These are phyloP conservation scores for Lasioglossum leucozonium DNA, from an alignment of 2,888 invertebrate genomes.

Conservation along the genomic window DNA sequence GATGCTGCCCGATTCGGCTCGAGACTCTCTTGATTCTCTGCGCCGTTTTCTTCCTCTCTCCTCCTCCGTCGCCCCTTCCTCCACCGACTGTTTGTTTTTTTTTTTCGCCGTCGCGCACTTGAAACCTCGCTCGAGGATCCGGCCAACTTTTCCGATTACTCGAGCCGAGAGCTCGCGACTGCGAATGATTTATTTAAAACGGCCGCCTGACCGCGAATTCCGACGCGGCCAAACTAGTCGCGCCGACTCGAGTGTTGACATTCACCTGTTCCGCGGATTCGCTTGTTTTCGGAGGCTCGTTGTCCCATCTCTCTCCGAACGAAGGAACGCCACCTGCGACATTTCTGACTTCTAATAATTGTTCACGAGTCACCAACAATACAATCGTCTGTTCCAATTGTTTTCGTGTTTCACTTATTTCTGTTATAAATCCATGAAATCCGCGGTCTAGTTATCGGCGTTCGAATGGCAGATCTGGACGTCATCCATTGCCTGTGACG, in stretches of 20 bases:
- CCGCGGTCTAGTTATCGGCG: too few species aligned
- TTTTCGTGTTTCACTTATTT: neutral
- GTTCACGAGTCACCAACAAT: neutral
- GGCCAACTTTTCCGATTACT: constrained; percentile 21
- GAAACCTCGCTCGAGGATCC: constrained; percentile 14
- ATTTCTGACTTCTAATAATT: neutral
- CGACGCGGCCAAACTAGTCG: neutral
- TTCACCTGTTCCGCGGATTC: neutral
- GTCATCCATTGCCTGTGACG: too few species aligned
- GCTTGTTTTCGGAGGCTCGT: neutral
- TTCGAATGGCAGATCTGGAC: too few species aligned
- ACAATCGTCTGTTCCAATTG: neutral
- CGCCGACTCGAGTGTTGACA: neutral
- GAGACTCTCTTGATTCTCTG: constrained; percentile 22
- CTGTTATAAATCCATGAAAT: too few species aligned
- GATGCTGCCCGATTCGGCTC: constrained; percentile 55
- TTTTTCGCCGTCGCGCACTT: neutral
- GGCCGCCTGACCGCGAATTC: neutral
- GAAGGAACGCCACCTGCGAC: neutral
- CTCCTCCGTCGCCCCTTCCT: neutral
- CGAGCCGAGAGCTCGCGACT: constrained; percentile 9
- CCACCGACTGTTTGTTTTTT: constrained; percentile 13
- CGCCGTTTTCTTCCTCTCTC: neutral
- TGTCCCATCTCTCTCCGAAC: neutral
- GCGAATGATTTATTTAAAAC: constrained; percentile 7